Base-by-base conservation (phyloP, 2,113 vertebrate genomes). In the Pitta sordida region DNA sequence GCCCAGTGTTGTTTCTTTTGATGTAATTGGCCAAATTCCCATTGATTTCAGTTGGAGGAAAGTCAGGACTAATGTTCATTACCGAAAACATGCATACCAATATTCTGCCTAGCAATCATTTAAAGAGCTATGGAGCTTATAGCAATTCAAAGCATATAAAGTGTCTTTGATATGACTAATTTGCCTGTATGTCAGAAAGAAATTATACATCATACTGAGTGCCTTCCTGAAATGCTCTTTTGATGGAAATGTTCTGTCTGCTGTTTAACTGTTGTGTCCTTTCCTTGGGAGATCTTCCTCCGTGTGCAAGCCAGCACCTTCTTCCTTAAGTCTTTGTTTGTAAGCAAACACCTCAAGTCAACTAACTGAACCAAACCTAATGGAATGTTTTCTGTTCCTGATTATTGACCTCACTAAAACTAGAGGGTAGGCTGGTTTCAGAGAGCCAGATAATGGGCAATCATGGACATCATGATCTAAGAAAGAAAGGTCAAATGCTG, bases 1-100 rank as follows among this genome's bases (percentile, higher is more conserved):
- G 65, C 91, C 46, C 70, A 62, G 26, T 82, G 58, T 80, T 87
- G 49, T 91, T 92, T 85, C 34, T 37, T 89, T 91, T 94, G 78
- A 93, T 73, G 46, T 51, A 89, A 30, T 65, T 92, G 91, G 91
- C 91, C 59, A 88, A 88, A 86, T 83, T 93, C 87, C 70, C 71
- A 63, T 26, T 81, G 55, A 93, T 89, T 96, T 64, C 59, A 44
- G 34, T 39, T 95, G 87, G 68, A 90, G 55, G 39, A 85, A 27
- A 55, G 59, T 94, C 75, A 95, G 71, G 82, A 79, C 30, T 80
- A 94, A 92, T 37, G 30, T 80, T 19, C 1, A 0, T 94, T 90
- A 86, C 43, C 2, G 2, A 83, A 94, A 94, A 83, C 71, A 95
- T 52, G 55, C 75, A 94, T 94, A 52, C 56, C 14, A 6, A 0